Percentiles rank a stretch among this genome's conserved stretches.
Conservation (phyloP, 2,888 invertebrate genomes). For the Melanotus villosus region DNA sequence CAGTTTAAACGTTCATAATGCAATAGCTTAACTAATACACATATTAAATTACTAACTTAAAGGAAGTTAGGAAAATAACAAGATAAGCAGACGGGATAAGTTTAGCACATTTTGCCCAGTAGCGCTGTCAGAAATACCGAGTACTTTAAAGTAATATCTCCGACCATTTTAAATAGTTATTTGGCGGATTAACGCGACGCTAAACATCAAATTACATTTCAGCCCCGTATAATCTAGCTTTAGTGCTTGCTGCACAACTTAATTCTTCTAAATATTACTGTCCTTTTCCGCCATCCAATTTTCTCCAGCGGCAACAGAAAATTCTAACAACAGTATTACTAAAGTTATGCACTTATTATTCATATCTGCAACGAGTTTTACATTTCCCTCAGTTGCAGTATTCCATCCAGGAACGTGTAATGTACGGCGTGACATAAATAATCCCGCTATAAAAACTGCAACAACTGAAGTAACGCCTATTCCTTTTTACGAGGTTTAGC, state of each 20-base stretch:
- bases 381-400: background rate
- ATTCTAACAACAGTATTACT: background rate
- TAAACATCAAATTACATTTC: constrained; percentile 22
- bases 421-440: background rate
- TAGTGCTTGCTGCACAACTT: constrained; percentile 7
- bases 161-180: constrained; percentile 18
- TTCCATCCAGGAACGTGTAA: background rate
- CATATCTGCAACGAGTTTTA: constrained; percentile 10
- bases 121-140: constrained; percentile 7
- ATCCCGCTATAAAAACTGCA: constrained; percentile 2
- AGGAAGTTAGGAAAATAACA: constrained; percentile 27
- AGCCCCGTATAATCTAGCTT: constrained; percentile 13
- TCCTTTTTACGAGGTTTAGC: constrained; percentile 19
- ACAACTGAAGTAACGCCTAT: constrained; percentile 4
- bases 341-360: constrained; percentile 1
- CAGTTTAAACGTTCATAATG: too few species aligned
- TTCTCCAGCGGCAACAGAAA: background rate
- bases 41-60: constrained; percentile 22
- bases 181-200: constrained; percentile 2
- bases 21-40: too few species aligned
- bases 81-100: constrained; percentile 24
- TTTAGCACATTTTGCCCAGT: constrained; percentile 11
- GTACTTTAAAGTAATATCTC: background rate
- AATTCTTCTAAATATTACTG: constrained; percentile 1
- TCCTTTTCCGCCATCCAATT: constrained; percentile 5